Base-by-base conservation (phyloP, 1,140 invertebrate species). In the Drosophila ficusphila region DNA sequence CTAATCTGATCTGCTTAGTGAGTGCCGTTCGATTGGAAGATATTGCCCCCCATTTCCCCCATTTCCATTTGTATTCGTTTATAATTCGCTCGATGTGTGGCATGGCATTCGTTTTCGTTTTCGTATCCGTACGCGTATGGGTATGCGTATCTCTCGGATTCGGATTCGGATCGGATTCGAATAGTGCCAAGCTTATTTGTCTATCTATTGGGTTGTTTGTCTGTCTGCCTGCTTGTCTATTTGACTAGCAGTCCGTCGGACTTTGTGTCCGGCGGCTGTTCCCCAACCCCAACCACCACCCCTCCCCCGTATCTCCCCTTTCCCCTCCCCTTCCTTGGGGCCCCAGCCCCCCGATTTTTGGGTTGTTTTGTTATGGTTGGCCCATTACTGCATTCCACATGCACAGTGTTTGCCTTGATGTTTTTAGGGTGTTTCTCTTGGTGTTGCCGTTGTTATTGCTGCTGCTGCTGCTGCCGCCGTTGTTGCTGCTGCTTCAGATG, bases 331-430 rank as follows among this genome's bases (percentile, higher is more conserved):
- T n/a, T n/a, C 48, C 12, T 39, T 11, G 3, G 2, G 16, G 9
- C 29, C 27, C 33, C 25, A 18, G 48, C 61, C 46, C 34, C 44
- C 39, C 33, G 33, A n/a, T 36, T 74, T 53, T 44, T 62, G 21
- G 34, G 70, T 73, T 79, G 69, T 60, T 79, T 77, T 79, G 76
- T 86, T 85, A 85, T 86, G 76, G 60, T 79, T 85, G 81, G 81
- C 79, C 61, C 79, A 85, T 85, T 85, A 76, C 81, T 86, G 81
- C 81, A 85, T 85, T 85, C 79, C 79, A 85, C 77, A 85, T 86
- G 81, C 79, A 69, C 76, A 79, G 81, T 79, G 81, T 86, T 85
- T 85, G 79, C 81, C 81, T 85, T 85, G 81, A 85, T 85, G 81
- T 85, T 85, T 82, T 85, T 85, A 79, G 81, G 81, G 76, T 85